Base-by-base conservation (phyloP, 23 tunicate species). In the Trididemnum nubilum region DNA sequence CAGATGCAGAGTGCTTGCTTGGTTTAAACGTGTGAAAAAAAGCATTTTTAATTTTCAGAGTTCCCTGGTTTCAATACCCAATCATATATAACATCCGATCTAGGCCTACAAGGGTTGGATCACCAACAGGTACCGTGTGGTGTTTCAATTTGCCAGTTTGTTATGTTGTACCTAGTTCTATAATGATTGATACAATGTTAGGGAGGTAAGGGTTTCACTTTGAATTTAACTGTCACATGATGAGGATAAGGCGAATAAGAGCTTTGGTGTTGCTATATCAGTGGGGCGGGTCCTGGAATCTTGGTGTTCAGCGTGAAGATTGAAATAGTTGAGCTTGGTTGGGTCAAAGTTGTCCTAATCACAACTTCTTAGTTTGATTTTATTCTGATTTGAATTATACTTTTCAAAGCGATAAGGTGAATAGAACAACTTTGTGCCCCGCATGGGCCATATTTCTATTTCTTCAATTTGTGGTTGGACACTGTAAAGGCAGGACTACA, bases 1-100 rank as follows among this genome's bases (percentile, higher is more conserved):
- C n/a, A n/a, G n/a, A n/a, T n/a, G n/a, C n/a, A n/a, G n/a, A n/a
- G n/a, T n/a, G n/a, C n/a, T n/a, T n/a, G n/a, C n/a, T n/a, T n/a
- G n/a, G n/a, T n/a, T n/a, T n/a, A n/a, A n/a, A n/a, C n/a, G n/a
- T n/a, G n/a, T n/a, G n/a, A n/a, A n/a, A n/a, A n/a, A 15, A 44
- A 44, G 15, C 15, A 44, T 15, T 44, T 15, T 44, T 15, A 44
- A 44, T 61, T 81, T 90, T 64, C 73, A 89, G 99, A 71, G 72
- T 95, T 38, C 99, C 99, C 2, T 95, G 99, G 99, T 89, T 95
- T 66, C 96, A 95, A 36, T 95, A 90, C 57, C 99, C 99, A 35
- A 83, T 95, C 51, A 90, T 95, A 2, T 95, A 95, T 81, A 86
- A 95, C 86, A 95, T 95, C 32, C 96, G 99, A 0, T 95, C 99